Evolutionary conservation across 1,140 invertebrate species (phyloP), one percentile per base, ranked within the genome.

Genomic region (Uloborus diversus): DNA sequence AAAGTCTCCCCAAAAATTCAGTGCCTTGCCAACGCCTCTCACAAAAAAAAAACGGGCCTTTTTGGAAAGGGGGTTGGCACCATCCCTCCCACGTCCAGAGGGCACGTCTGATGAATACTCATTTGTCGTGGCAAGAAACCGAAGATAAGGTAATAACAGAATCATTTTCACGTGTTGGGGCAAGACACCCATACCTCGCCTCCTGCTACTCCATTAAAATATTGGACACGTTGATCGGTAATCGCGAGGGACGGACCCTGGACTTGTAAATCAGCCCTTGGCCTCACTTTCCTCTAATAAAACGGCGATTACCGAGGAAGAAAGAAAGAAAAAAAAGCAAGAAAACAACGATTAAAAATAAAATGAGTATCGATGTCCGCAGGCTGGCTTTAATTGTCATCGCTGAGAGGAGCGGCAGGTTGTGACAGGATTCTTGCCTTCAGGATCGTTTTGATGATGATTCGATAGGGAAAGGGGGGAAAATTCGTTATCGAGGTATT

Each of bases 81-180:
- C 37, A 42, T 42, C 37, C 37, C 37, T 17, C 1, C 17, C 17
- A 42, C 9, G 37, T 9, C 23, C n/a, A n/a, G 53, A 11, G 53
- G 13, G 11, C 53, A 23, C 53, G 27, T 9, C 17, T 30, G 23
- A 62, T 62, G 59, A 62, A 33, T 33, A 28, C 30, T 30, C 23
- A 62, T 62, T 62, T 62, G 59, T 62, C 59, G 59, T 30, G 11
- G 59, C 25, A 17, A 30, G 14, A 33, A 62, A 33, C 30, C 30
- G 28, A 28, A 62, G 59, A 62, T 62, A 62, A 62, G 59, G 59
- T 62, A 62, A 62, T 62, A 62, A 32, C 14, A 62, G 59, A 62
- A 62, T 62, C 59, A 62, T 62, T 62, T 62, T 30, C 25, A 62
- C 59, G 59, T 62, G 59, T 62, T 30, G 59, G 32, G 32, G 20